Evolutionary conservation across 2,888 invertebrate species (phyloP), one percentile per base, ranked within the genome.

Genomic region (Conops quadrifasciatus): DNA sequence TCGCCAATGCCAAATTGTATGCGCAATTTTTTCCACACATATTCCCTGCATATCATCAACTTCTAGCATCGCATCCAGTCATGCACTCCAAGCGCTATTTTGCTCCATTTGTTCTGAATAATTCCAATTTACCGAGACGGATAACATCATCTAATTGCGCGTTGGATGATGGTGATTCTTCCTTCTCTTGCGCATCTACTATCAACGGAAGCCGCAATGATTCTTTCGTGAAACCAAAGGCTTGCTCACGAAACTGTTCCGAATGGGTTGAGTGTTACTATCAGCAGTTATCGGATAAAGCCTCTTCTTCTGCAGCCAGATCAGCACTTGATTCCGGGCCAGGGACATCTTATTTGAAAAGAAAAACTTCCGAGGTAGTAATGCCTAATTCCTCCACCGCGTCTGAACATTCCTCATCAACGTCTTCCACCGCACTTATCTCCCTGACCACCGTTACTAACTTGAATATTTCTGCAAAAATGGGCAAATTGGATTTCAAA

Each of bases 21-120:
- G 81, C 84, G 11, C 84, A 84, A 47, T 83, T 84, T 69, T 80
- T 83, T 65, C 83, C 83, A 1, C 83, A 83, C n/a, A 73, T 84
- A 68, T 76, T 83, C 73, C 79, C 83, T 56, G 79, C 59, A 16
- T 66, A 21, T 16, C 64, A 63, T 47, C 9, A 19, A 53, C 24
- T 28, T 11, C 13, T 47, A 16, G 49, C 30, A 7, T 7, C 51
- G 19, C 51, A 26, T 30, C 30, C 65, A 19, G 2, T 77, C 77
- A 13, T 77, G 78, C 30, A 73, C 77, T 0, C 71, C 78, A 80
- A 80, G 56, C 81, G 81, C 21, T 81, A 81, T 73, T 81, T 81
- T 72, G 80, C 78, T 0, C 81, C 81, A 0, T 81, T 79, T 63
- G 73, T 81, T 2, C 65, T 81, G 21, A 80, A 80, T 30, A 63